Conservation (phyloP, 92 coral and sea anemone species). For the Pocillopora meandrina region DNA sequence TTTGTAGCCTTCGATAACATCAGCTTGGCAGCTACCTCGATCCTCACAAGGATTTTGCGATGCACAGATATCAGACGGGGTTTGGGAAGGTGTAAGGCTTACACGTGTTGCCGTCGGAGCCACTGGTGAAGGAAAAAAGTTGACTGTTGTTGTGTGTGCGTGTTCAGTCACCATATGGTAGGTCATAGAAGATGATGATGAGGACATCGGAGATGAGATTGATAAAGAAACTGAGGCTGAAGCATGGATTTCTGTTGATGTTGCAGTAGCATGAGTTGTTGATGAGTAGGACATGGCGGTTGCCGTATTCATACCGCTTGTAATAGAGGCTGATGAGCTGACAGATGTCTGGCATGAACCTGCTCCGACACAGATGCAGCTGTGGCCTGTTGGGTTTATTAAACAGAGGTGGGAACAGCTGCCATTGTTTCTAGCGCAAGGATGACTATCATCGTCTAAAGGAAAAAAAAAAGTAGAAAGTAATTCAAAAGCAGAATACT, state of each 20-base stretch:
- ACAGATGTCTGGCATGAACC: constrained; percentile 18
- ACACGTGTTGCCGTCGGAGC: neutral
- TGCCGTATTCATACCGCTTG: neutral
- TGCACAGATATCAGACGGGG: neutral
- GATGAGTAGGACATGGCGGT: neutral
- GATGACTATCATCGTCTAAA: constrained; percentile 44
- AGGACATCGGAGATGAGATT: neutral
- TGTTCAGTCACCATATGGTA: neutral
- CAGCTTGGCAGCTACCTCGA: constrained; percentile 15
- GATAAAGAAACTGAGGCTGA: neutral
- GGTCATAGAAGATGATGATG: neutral
- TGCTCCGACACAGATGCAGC: constrained; percentile 60
- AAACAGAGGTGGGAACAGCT: constrained; percentile 71
- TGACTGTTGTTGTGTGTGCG: neutral
- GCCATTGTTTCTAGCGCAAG: constrained; percentile 62
- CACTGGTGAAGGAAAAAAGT: neutral
- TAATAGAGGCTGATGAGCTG: neutral
- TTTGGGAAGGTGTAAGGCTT: neutral
- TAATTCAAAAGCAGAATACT: too few species aligned
- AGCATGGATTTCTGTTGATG: neutral
- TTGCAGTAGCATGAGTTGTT: neutral
- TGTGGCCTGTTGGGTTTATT: constrained; percentile 56
- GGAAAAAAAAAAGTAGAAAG: neutral
- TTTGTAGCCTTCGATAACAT: constrained; percentile 4
- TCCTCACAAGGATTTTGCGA: constrained; percentile 8